phyloP scores from a whole-genome alignment of 2,797 vertebrate species.

The Sciurus carolinensis region DNA sequence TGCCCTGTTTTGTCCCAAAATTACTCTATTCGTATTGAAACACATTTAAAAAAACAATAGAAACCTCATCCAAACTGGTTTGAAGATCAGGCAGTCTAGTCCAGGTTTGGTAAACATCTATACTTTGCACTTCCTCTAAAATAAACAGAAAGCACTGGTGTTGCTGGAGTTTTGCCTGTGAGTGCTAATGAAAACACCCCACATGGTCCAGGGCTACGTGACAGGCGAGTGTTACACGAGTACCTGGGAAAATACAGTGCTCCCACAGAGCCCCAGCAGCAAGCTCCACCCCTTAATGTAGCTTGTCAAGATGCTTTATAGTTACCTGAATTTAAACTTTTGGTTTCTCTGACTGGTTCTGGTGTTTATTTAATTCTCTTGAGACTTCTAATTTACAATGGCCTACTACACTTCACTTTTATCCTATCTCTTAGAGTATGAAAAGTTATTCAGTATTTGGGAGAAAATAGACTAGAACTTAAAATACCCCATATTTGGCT shows the following conservation, averaged over 20 bases:
- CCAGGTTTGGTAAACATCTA: slow-evolving; percentile 82
- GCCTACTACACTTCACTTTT: not conserved
- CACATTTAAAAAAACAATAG: slow-evolving; percentile 68
- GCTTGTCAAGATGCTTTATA: not conserved
- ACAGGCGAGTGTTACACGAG: slow-evolving; percentile 65
- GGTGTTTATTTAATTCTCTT: not conserved
- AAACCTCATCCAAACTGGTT: slow-evolving; percentile 54
- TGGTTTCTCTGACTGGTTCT: not conserved
- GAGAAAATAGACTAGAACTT: not conserved
- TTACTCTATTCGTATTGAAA: not conserved
- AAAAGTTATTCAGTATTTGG: not conserved
- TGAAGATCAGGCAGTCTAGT: slow-evolving; percentile 63
- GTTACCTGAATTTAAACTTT: not conserved
- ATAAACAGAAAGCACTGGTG: slow-evolving; percentile 79
- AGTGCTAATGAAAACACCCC: slow-evolving; percentile 82
- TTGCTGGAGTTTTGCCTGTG: slow-evolving; percentile 62
- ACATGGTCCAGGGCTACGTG: slow-evolving; percentile 69
- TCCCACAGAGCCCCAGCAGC: not conserved
- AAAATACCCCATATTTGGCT: not conserved
- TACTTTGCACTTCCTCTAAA: slow-evolving; percentile 77
- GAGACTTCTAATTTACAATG: not conserved
- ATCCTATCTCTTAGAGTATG: not conserved
- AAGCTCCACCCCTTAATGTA: not conserved
- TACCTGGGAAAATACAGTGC: slow-evolving; percentile 71
- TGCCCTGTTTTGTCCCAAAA: not conserved